Base-by-base conservation (phyloP, 2,113 vertebrate genomes). In the Psilopogon haemacephalus region DNA sequence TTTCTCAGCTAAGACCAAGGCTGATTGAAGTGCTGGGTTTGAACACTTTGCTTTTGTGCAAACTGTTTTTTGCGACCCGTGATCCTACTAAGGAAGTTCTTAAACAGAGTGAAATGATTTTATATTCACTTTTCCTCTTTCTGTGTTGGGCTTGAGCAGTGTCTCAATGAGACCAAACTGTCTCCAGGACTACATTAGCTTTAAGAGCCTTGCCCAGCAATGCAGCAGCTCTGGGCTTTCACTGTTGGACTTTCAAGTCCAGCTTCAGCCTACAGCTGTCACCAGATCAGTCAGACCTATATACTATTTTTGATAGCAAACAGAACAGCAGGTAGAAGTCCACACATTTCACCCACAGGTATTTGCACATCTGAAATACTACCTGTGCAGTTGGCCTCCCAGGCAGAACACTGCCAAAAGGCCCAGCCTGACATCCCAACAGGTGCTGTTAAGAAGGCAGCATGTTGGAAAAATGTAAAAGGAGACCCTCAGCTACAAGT, bases 391-490 rank as follows among this genome's bases (percentile, higher is more conserved):
- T 1, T 64, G 15, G n/a, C 16, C 4, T 64, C 38, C 52, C 33
- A 82, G 19, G 12, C 17, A 59, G n/a, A n/a, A n/a, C n/a, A n/a
- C n/a, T n/a, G n/a, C n/a, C n/a, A n/a, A n/a, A n/a, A n/a, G n/a
- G n/a, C n/a, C n/a, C n/a, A n/a, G n/a, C n/a, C n/a, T 50, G 38
- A 28, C 9, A n/a, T 6, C 7, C 8, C 15, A 79, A 65, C 3
- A 79, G 12, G 14, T 50, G 18, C 70, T 32, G 37, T n/a, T 54
- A 59, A 75, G 81, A 68, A 33, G 21, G 9, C 17, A 64, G 7
- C 0, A 0, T 28, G 15, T 4, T 55, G 54, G 38, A 4, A 76
- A 86, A 67, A 71, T 7, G 1, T 28, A 23, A 46, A 18, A 38
- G 21, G 7, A 75, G 35, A 80, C 11, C 7, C 9, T 38, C 54